These are phyloP conservation scores for Paraescarpia echinospica DNA, from an alignment of 1,140 invertebrate genomes.

Conservation along the genomic window DNA sequence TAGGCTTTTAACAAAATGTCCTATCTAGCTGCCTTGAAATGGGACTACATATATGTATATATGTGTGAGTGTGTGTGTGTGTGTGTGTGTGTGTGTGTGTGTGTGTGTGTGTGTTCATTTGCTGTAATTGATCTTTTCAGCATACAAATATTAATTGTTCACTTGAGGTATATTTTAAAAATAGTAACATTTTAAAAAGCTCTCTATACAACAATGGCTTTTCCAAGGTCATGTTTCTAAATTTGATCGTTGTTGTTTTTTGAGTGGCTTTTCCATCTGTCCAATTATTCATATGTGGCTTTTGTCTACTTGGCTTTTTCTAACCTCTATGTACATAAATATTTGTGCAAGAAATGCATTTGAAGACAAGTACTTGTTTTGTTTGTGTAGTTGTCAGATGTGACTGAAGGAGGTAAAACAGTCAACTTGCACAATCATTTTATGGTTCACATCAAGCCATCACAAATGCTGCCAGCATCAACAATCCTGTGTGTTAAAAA, in stretches of 20 bases:
- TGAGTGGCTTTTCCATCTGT: neutral
- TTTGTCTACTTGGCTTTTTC: neutral
- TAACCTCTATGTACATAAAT: neutral
- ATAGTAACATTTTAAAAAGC: neutral
- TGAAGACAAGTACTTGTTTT: neutral
- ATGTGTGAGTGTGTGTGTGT: no score
- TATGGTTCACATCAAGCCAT: neutral
- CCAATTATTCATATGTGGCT: neutral
- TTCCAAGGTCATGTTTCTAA: neutral
- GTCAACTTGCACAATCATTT: neutral
- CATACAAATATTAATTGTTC: no score
- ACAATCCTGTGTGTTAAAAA: neutral
- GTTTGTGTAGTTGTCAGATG: neutral
- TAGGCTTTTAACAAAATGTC: no score
- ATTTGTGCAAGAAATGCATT: neutral
- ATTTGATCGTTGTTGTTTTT: neutral
- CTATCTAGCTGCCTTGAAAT: no score
- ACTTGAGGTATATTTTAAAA: neutral
- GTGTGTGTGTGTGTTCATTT: no score
- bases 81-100: no score
- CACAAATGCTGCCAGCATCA: neutral
- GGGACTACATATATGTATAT: no score
- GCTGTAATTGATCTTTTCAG: no score
- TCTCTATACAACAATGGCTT: neutral
- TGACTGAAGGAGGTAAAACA: neutral